Evolutionary conservation across 2,888 invertebrate genomes (phyloP), one percentile per base, ranked within the genome.

Genomic region (Patella depressa): DNA sequence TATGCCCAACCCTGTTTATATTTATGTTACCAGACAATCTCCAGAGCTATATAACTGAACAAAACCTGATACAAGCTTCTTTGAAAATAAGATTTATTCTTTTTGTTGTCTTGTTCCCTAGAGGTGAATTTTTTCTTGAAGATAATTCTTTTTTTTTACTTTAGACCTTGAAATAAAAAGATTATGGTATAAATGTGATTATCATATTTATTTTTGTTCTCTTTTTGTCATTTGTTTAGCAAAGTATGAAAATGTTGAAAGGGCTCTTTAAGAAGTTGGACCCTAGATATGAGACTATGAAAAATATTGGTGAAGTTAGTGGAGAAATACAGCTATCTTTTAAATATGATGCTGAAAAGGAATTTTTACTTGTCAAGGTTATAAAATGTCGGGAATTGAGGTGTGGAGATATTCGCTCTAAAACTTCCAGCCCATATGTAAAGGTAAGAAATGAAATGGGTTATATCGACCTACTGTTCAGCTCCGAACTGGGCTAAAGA

Each of bases 301-400:
- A 85, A 71, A 84, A 84, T 14, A 80, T 84, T 2, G 84, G 82
- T 17, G 85, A 84, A 24, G 80, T 85, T 2, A 84, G 82, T 71
- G 90, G 90, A 2, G 88, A 89, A 72, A 80, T 90, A 7, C 86
- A 89, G 79, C 83, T 90, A 45, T 88, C 90, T 9, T 87, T 89
- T 80, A 90, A 90, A 78, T 89, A 89, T 84, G 88, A 88, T 73
- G 79, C 80, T 54, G 84, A 85, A 71, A 78, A 85, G 45, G 82
- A 87, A 34, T 79, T 87, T 55, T 84, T 90, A 19, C 83, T 90
- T 53, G 85, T 90, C 53, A 89, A 89, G 79, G 87, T 90, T 71
- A 88, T 90, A 78, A 85, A 86, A 74, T 88, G 88, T 72, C 75
- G 86, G 55, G 87, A 89, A 71, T 84, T 90, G 45, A 76, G 82